Conservation (phyloP, 2,888 invertebrate species). For the Pandemis cinnamomeana region DNA sequence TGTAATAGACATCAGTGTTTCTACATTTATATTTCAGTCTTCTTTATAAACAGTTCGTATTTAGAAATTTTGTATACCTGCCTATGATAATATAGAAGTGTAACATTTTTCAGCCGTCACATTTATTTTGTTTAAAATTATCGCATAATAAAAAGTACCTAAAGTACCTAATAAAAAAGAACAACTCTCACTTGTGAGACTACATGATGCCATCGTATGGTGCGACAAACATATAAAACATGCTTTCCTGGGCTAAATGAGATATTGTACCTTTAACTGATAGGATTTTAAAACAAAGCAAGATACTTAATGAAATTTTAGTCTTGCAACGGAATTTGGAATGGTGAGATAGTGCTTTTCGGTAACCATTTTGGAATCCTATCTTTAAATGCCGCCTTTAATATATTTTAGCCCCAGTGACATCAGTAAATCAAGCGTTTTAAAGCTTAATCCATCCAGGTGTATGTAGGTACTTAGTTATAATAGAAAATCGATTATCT, state of each 20-base stretch:
- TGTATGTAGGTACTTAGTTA: background rate
- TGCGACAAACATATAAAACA: background rate
- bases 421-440: background rate
- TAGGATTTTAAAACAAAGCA: background rate
- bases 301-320: background rate
- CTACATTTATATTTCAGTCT: conserved; percentile 63
- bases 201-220: background rate
- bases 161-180: conserved; percentile 15
- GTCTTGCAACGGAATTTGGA: background rate
- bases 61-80: conserved; percentile 77
- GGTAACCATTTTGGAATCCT: background rate
- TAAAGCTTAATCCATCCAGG: background rate
- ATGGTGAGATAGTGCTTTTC: background rate
- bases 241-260: background rate
- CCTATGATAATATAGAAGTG: conserved; percentile 45
- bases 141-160: conserved; percentile 38
- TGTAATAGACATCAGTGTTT: conserved; percentile 73
- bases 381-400: background rate
- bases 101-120: conserved; percentile 53
- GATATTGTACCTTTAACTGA: background rate
- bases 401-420: background rate
- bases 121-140: conserved; percentile 48
- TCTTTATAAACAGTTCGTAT: conserved; percentile 74
- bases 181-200: background rate
- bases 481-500: background rate